Evolutionary conservation across 2,797 vertebrate species (phyloP).

Genomic region (Diceros bicornis): DNA sequence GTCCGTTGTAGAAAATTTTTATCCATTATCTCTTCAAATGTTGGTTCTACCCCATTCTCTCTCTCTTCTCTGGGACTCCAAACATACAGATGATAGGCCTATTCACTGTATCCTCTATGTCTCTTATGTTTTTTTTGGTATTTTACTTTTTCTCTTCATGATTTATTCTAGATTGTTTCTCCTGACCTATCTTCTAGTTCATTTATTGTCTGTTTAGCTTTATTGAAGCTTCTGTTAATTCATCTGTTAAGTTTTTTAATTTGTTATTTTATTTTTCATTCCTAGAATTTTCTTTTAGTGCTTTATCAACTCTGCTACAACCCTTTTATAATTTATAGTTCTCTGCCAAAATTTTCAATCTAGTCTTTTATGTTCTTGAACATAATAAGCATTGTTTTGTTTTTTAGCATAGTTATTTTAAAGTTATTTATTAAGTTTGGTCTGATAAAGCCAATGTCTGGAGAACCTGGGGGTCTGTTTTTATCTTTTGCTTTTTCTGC

Average conservation of each 20-base stretch:
- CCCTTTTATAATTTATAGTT: neutral
- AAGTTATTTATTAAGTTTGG: neutral
- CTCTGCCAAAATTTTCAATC: constrained; percentile 22
- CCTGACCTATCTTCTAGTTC: neutral
- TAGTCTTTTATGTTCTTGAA: neutral
- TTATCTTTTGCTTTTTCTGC: constrained; percentile 28
- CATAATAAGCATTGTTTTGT: neutral
- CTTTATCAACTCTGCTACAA: constrained; percentile 16
- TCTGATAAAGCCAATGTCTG: constrained; percentile 7
- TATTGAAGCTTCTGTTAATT: constrained; percentile 16
- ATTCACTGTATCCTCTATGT: neutral
- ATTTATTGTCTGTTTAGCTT: constrained; percentile 37
- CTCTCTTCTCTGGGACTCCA: constrained; percentile 3
- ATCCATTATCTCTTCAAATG: neutral
- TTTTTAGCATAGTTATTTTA: constrained; percentile 15
- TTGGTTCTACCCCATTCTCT: neutral
- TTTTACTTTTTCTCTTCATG: neutral
- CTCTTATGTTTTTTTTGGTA: neutral
- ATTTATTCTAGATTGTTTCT: constrained; percentile 2
- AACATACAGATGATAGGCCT: neutral
- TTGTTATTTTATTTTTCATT: constrained; percentile 47
- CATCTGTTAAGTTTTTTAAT: neutral
- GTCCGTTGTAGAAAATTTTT: neutral
- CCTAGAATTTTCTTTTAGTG: constrained; percentile 25
- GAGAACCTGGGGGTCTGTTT: neutral